Base-by-base conservation (phyloP, 2,888 invertebrate genomes). In the Cactoblastis cactorum region DNA sequence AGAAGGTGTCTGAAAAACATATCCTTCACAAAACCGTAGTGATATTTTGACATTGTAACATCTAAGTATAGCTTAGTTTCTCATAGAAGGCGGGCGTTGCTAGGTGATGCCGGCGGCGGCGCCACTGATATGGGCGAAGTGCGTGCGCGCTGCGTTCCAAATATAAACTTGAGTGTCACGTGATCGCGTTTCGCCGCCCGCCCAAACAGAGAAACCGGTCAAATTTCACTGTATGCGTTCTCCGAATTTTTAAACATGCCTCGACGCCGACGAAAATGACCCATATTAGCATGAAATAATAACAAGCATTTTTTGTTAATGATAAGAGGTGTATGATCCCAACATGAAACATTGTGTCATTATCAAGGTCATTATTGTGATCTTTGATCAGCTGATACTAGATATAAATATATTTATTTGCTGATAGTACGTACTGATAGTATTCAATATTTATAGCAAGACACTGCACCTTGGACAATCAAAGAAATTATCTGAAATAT, bases 141-240 rank as follows among this genome's bases (percentile, higher is more conserved):
- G 77, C 80, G 79, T 75, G 77, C 69, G 80, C 83, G 82, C 80
- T 80, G 77, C 77, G 80, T 77, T 87, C 88, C 78, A 83, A 83
- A 84, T 70, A 80, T 88, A 88, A 80, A 70, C 75, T 64, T 53
- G 65, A 67, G 76, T 79, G 83, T 85, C 88, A 88, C 83, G 83
- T 83, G 87, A 81, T 81, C 74, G 62, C 69, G 72, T 67, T 69
- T 70, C 69, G 74, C 80, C 83, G 82, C 83, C 88, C 88, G 88
- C 86, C 88, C 89, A 89, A 88, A 89, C 86, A 80, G 81, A 89
- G 88, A 87, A 87, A 88, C 83, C 78, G 64, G 86, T 89, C 88
- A 68, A 72, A 84, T 89, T 89, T 87, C 88, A 88, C 69, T 79
- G 76, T 77, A 74, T 59, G 66, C 71, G 57, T 61, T 65, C 67